A percentile compares a stretch with the other conserved stretches of the same genome.
These are phyloP conservation scores for Tympanoctomys barrerae DNA, from an alignment of 2,797 vertebrate species.

Conservation along the genomic window DNA sequence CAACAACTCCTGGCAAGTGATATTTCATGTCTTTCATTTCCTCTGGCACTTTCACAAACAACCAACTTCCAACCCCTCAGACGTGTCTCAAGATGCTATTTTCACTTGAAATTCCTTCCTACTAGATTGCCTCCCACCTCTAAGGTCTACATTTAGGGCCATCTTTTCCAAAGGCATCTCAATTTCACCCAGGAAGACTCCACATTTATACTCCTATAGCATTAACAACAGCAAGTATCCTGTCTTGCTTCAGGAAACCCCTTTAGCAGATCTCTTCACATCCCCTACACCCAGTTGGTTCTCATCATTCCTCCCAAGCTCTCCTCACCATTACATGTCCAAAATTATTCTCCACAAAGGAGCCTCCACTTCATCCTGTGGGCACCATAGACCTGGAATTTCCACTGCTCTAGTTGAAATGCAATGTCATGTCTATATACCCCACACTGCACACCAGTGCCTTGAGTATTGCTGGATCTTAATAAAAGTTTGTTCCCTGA, in stretches of 20 bases:
- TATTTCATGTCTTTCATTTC: rapidly evolving
- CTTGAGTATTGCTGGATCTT: background rate
- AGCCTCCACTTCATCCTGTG: background rate
- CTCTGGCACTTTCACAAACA: background rate
- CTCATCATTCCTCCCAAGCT: rapidly evolving
- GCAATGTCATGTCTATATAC: background rate
- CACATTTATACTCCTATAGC: rapidly evolving
- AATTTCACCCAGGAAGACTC: background rate
- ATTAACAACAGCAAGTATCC: background rate
- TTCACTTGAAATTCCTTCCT: background rate
- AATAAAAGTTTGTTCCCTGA: background rate
- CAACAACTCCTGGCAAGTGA: background rate
- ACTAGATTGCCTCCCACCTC: background rate
- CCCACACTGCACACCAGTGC: too few relatives aligned
- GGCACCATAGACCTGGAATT: background rate
- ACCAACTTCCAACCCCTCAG: background rate
- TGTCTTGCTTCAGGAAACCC: background rate
- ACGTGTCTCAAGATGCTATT: background rate
- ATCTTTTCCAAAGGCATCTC: background rate
- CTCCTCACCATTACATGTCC: background rate
- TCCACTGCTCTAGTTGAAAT: background rate
- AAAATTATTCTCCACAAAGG: background rate
- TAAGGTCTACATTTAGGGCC: background rate
- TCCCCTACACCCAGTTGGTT: background rate
- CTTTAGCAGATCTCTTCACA: background rate